These are phyloP conservation scores for Eupithecia abbreviata DNA, from an alignment of 2,888 invertebrate genomes.

Conservation along the genomic window DNA sequence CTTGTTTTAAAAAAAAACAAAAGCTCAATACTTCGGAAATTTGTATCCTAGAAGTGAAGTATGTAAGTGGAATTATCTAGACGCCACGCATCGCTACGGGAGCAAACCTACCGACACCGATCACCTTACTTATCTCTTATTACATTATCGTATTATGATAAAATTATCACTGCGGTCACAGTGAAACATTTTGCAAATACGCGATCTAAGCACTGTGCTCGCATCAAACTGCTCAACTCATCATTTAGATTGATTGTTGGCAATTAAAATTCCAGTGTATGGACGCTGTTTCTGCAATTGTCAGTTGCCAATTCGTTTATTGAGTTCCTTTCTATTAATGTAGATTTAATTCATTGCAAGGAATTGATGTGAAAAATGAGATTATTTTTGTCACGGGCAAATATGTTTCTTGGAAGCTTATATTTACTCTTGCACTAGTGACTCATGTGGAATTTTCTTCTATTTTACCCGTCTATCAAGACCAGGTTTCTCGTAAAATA, in stretches of 20 bases:
- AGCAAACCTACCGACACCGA: constrained; percentile 44
- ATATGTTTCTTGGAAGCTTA: neutral
- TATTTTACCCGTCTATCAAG: constrained; percentile 23
- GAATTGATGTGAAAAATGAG: constrained; percentile 8
- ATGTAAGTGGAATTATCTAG: constrained; percentile 24
- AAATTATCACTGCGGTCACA: constrained; percentile 49
- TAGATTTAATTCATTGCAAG: constrained; percentile 13
- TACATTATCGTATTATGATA: constrained; percentile 57
- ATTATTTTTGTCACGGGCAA: neutral
- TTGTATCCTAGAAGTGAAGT: constrained; percentile 21
- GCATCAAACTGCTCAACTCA: constrained; percentile 57
- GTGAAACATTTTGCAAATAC: constrained; percentile 39
- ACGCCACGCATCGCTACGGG: constrained; percentile 23
- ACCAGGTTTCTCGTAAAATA: constrained; percentile 25
- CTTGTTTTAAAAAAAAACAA: constrained; percentile 18
- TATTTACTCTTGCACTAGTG: constrained; percentile 18
- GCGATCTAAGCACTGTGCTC: constrained; percentile 43
- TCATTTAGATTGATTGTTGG: constrained; percentile 51
- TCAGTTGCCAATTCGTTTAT: constrained; percentile 37
- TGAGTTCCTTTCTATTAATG: constrained; percentile 27
- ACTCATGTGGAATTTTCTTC: constrained; percentile 17
- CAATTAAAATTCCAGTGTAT: constrained; percentile 51
- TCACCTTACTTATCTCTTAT: constrained; percentile 56
- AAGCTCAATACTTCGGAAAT: constrained; percentile 23
- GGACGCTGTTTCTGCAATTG: constrained; percentile 57